Conservation (phyloP, 2,797 vertebrate species). For the Oreochromis grahami region DNA sequence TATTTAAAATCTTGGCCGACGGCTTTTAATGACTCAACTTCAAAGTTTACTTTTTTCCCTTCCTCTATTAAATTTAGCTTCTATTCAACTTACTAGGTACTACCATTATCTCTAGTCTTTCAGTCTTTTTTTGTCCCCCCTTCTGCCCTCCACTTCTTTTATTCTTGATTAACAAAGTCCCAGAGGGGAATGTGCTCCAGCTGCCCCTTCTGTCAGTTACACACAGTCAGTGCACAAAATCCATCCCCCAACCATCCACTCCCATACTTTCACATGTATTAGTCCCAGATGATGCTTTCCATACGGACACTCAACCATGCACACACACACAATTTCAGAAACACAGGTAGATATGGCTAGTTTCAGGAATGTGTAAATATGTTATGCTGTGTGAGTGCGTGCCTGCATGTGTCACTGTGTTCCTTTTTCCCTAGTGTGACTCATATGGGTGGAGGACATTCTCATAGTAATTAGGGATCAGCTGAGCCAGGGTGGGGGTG, state of each 20-base stretch:
- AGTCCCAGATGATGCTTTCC: slow-evolving; percentile 12
- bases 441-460: slow-evolving; percentile 15
- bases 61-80: slow-evolving; percentile 9
- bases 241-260: background rate
- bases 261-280: background rate
- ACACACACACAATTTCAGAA: background rate
- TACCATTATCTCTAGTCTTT: slow-evolving; percentile 35
- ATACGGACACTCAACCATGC: background rate
- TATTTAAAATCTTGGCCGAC: background rate
- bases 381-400: background rate
- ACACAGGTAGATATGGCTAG: background rate
- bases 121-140: slow-evolving; percentile 37
- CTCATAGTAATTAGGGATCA: slow-evolving; percentile 21
- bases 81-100: slow-evolving; percentile 28
- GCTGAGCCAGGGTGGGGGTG: background rate
- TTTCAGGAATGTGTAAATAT: slow-evolving; percentile 27
- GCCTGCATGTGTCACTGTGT: background rate
- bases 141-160: slow-evolving; percentile 16
- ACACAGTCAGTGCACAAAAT: slow-evolving; percentile 25
- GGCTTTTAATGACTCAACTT: background rate
- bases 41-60: background rate
- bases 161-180: slow-evolving; percentile 40
- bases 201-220: slow-evolving; percentile 41
- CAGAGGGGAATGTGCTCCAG: slow-evolving; percentile 37
- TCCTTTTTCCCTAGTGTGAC: slow-evolving; percentile 2